phyloP scores from a whole-genome alignment of 2,888 invertebrate genomes.

The Luffia ferchaultella region DNA sequence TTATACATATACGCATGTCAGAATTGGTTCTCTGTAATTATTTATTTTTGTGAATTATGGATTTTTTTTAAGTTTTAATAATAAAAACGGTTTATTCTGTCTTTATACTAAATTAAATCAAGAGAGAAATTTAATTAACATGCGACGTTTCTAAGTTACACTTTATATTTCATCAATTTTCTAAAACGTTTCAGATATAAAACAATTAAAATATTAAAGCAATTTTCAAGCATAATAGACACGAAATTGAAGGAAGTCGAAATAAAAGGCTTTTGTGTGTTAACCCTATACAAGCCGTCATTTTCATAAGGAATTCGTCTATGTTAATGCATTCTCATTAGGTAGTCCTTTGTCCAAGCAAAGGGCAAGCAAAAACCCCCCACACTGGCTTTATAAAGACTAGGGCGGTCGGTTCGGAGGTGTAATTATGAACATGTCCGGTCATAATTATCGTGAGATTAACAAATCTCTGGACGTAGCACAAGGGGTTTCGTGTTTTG shows the following conservation, averaged over 20 bases:
- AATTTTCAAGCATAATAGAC: not conserved
- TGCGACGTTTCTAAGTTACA: too few relatives aligned
- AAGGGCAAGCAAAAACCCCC: not conserved
- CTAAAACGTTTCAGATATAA: too few relatives aligned
- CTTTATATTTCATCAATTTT: too few relatives aligned
- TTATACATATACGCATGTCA: too few relatives aligned
- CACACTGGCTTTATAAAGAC: not conserved
- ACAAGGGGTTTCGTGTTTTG: not conserved
- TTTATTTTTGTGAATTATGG: too few relatives aligned
- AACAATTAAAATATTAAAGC: too few relatives aligned
- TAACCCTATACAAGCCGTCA: not conserved
- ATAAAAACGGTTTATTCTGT: too few relatives aligned
- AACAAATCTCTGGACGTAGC: not conserved
- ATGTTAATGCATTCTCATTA: conserved; percentile 3
- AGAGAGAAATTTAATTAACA: too few relatives aligned
- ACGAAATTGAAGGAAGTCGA: not conserved
- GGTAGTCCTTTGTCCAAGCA: conserved; percentile 3
- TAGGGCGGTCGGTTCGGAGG: not conserved
- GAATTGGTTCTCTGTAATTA: too few relatives aligned
- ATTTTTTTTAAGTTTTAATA: too few relatives aligned
- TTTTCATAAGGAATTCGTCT: not conserved
- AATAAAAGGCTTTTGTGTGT: conserved; percentile 2
- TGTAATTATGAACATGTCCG: not conserved
- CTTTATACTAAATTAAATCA: too few relatives aligned
- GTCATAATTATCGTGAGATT: not conserved